Conservation (phyloP, 2,113 vertebrate species). For the Ophthalmolycus amberensis region DNA sequence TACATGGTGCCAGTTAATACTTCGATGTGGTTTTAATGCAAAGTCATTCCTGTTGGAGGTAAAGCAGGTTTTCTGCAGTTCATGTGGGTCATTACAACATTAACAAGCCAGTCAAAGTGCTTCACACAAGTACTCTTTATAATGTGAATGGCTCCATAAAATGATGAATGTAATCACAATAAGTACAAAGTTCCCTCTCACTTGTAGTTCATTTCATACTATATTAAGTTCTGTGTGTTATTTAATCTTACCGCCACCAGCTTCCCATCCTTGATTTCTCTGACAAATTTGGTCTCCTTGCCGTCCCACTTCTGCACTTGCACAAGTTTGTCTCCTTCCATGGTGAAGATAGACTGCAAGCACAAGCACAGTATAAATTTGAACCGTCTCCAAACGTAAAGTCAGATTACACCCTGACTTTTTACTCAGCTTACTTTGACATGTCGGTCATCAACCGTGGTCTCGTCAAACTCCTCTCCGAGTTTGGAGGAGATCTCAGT, state of each 20-base stretch:
- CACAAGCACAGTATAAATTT: not conserved
- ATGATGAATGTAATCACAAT: not conserved
- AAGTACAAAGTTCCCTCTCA: not conserved
- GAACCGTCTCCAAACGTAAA: not conserved
- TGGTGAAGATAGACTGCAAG: conserved; percentile 88
- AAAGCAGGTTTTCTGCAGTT: not conserved
- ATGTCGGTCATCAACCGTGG: conserved; percentile 91
- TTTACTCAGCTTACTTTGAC: conserved; percentile 88
- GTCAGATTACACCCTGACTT: not conserved
- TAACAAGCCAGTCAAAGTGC: not conserved
- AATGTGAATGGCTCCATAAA: not conserved
- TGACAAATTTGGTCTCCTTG: conserved; percentile 93
- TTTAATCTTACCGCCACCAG: conserved; percentile 91
- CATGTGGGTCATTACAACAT: not conserved
- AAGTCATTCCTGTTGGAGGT: not conserved
- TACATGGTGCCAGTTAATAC: not conserved
- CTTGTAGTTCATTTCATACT: not conserved
- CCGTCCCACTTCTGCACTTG: conserved; percentile 96
- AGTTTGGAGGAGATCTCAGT: conserved; percentile 92
- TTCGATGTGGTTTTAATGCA: not conserved
- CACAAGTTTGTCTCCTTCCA: conserved; percentile 92
- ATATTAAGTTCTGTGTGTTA: not conserved
- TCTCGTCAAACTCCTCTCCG: conserved; percentile 98
- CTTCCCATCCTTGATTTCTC: conserved; percentile 96
- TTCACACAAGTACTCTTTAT: not conserved